phyloP scores from a whole-genome alignment of 2,113 vertebrate species.

The Anhinga anhinga region DNA sequence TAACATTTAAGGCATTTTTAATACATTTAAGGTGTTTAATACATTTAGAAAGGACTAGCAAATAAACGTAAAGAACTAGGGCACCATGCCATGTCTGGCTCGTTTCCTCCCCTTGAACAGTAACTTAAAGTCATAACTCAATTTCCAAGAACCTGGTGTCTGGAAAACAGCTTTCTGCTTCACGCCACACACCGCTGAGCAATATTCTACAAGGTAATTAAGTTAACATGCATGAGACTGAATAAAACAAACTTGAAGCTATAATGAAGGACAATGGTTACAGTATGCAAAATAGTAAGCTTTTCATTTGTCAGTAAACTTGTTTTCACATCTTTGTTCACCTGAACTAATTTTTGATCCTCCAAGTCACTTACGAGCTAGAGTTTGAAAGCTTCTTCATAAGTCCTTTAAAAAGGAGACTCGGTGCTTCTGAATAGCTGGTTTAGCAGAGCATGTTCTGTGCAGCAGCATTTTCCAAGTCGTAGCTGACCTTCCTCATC shows the following conservation, averaged over 20 bases:
- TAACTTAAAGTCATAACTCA: neutral
- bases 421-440: neutral
- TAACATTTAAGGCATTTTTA: neutral
- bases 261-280: neutral
- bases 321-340: neutral
- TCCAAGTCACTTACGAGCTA: neutral
- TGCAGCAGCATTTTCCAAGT: neutral
- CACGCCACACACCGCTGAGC: neutral
- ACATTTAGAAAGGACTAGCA: neutral
- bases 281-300: neutral
- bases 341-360: neutral
- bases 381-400: neutral
- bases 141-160: neutral
- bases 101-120: neutral
- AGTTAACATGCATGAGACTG: neutral
- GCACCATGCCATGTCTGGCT: neutral
- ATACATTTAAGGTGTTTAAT: neutral
- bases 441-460: neutral
- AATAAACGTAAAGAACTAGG: neutral
- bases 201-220: neutral
- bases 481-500: neutral
- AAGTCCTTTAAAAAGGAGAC: constrained; percentile 3
- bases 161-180: neutral
- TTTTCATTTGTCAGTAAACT: neutral
- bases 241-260: neutral